Base-by-base conservation (phyloP, 2,888 invertebrate species). In the Chesias legatella region DNA sequence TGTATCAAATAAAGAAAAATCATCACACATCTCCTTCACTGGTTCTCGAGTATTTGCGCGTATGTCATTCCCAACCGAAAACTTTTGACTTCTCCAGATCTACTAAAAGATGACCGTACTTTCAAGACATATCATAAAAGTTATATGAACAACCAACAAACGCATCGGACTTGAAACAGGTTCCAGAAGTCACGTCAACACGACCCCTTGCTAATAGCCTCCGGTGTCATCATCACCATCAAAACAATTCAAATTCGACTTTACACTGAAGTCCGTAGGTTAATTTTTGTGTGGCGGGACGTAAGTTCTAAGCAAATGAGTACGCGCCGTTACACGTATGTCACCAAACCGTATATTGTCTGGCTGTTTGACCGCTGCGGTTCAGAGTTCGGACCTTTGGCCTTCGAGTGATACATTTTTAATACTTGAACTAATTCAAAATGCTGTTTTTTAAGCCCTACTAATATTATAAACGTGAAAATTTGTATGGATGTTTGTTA, bases 241-340 rank as follows among this genome's bases (percentile, higher is more conserved):
- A 21, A 9, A 28, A 35, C 4, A 35, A 25, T 35, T 28, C 10
- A 71, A 63, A 60, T 33, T 54, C 27, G 43, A 69, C 73, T 68
- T 48, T 78, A 64, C 38, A 4, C 0, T 0, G 17, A 42, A 7
- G 0, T 0, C 0, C 0, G 29, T 58, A 72, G 53, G 58, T 31
- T 53, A 55, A 17, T 48, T 56, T 66, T 67, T 7, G 49, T 51
- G 25, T 34, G 36, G 10, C 7, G 30, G 34, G 41, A 28, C 8
- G 38, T 32, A 30, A 32, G 32, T 39, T 28, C 60, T 53, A 63
- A 56, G 71, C 67, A 73, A 83, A 80, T 77, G 74, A 73, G 82
- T 66, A 63, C 76, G 56, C 53, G 58, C 84, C 84, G 85, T 85
- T 85, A 80, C 69, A 64, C 68, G 67, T 73, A 66, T 81, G 82